Percentiles rank a stretch among this genome's conserved stretches.
phyloP scores from a whole-genome alignment of 2,888 invertebrate species.

The Noctua pronuba region DNA sequence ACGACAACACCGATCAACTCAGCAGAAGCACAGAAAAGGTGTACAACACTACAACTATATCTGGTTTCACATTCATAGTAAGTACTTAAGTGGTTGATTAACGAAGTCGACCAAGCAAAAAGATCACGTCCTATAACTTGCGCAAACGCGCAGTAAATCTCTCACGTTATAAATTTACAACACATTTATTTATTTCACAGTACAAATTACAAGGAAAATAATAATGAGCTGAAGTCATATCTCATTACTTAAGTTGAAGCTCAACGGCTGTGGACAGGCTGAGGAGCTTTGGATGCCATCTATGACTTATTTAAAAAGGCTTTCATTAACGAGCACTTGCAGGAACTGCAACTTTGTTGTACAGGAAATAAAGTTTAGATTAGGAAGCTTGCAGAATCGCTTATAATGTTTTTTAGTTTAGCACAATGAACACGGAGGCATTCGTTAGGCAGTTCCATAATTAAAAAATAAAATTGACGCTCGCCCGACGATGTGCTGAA shows the following conservation, averaged over 20 bases:
- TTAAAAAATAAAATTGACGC: conserved; percentile 82
- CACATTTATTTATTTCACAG: conserved; percentile 80
- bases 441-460: conserved; percentile 87
- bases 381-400: conserved; percentile 19
- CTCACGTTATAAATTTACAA: conserved; percentile 81
- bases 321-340: conserved; percentile 58
- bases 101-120: conserved; percentile 65
- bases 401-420: conserved; percentile 41
- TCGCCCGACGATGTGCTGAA: conserved; percentile 79
- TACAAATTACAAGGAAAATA: conserved; percentile 85
- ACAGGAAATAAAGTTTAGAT: conserved; percentile 39
- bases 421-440: conserved; percentile 74
- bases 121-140: conserved; percentile 72
- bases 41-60: conserved; percentile 36
- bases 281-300: conserved; percentile 79
- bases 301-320: conserved; percentile 71
- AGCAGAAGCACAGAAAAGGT: conserved; percentile 46
- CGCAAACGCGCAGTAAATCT: conserved; percentile 79
- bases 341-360: conserved; percentile 55
- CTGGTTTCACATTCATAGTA: conserved; percentile 61
- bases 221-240: conserved; percentile 88
- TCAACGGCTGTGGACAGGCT: conserved; percentile 83
- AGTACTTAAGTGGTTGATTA: conserved; percentile 67
- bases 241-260: conserved; percentile 87
- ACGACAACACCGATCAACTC: conserved; percentile 27